Base-by-base conservation (phyloP, 1,140 invertebrate genomes). In the Drosophila parabipectinata region DNA sequence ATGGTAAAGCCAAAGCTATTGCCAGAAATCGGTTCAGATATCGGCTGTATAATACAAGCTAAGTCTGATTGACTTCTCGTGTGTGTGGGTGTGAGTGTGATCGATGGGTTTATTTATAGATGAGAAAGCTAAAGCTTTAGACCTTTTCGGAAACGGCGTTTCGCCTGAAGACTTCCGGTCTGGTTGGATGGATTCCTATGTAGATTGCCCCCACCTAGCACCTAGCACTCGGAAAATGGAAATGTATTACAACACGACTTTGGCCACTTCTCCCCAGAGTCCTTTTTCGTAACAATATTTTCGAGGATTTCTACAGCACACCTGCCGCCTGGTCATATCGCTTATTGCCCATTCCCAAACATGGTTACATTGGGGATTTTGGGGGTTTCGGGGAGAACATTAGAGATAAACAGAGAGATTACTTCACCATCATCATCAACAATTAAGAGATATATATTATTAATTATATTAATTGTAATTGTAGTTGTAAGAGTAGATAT, bases 271-370 rank as follows among this genome's bases (percentile, higher is more conserved):
- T 92, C 91, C 91, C 91, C 91, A 88, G 90, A 92, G 91, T 74
- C 78, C 80, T 69, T 91, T 73, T 54, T 85, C 58, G 79, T 67
- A 77, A 75, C 82, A 91, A 90, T 90, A 85, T 84, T 90, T 92
- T 92, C 91, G 90, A 91, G 90, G 90, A 92, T 91, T 91, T 92
- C 93, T 91, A 92, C 92, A 90, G 92, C 93, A 93, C 92, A 77
- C 88, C 93, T 93, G 92, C 93, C 93, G 93, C 92, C 92, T 94
- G 93, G 93, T 94, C 93, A 94, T 94, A 94, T 94, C 93, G 93
- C 93, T 93, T 91, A 93, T 93, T 94, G 93, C 93, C 94, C 94
- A 94, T 94, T 94, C 94, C 94, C 92, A 92, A 90, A 91, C 90
- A 91, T 90, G 72, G 90, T 91, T 78, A 87, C 61, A 82, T 39